Base-by-base conservation (phyloP, 92 coral and sea anemone genomes). In the Ricordea florida region DNA sequence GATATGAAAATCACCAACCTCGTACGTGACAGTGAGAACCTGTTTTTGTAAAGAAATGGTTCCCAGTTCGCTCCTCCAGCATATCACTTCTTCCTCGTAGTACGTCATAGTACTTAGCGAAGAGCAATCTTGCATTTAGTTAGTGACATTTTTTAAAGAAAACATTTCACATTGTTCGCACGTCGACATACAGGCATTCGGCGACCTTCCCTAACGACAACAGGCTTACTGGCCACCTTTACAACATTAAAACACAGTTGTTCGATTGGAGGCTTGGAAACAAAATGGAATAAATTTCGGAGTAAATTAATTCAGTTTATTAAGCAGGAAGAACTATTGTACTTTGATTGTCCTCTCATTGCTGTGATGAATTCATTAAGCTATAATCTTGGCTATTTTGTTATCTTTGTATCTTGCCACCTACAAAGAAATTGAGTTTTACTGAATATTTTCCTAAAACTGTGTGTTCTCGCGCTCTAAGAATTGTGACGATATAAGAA, bases 71-170 rank as follows among this genome's bases (percentile, higher is more conserved):
- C 64, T 55, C 35, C 65, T 35, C 77, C 77, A 70, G 1, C 77
- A 70, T 6, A 70, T 28, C 3, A 70, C 10, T 40, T 70, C 77
- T 40, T 70, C 77, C 24, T 70, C 77, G 33, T 37, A 70, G 14
- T 40, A 55, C 11, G 77, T 70, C 77, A 70, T 70, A 6, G 38
- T 31, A 3, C 53, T 21, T 22, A 3, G 46, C 43, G 4, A 8
- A 28, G 30, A 24, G 38, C 29, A 32, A 28, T 24, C n/a, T 16
- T 53, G 40, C 35, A 34, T 52, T 37, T n/a, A n/a, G n/a, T n/a
- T n/a, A n/a, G n/a, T n/a, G n/a, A n/a, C n/a, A n/a, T n/a, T n/a
- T n/a, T n/a, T n/a, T n/a, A n/a, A n/a, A n/a, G n/a, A n/a, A n/a
- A n/a, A n/a, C n/a, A n/a, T n/a, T n/a, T n/a, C n/a, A n/a, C n/a